phyloP scores from a whole-genome alignment of 2,888 invertebrate genomes.

The Clostera curtula region DNA sequence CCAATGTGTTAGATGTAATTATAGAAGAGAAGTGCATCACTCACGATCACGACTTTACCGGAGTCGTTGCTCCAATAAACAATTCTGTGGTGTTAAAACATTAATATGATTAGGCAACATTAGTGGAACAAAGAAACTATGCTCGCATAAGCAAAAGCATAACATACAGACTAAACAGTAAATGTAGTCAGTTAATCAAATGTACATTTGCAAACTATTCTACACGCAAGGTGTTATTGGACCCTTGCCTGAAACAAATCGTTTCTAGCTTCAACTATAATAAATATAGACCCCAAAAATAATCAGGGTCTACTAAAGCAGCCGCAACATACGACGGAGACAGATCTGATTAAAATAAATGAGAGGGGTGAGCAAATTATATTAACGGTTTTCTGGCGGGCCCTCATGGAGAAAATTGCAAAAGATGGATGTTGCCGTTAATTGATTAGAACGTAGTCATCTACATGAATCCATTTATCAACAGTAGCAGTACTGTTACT shows the following conservation, averaged over 20 bases:
- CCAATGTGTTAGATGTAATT: conserved; percentile 58
- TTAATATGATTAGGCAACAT: conserved; percentile 2
- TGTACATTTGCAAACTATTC: conserved; percentile 5
- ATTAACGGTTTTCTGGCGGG: conserved; percentile 28
- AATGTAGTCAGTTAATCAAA: not conserved
- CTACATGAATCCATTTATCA: conserved; percentile 1
- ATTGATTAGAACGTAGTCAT: conserved; percentile 5
- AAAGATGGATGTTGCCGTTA: conserved; percentile 5
- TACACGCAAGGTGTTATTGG: conserved; percentile 7
- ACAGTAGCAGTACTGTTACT: conserved; percentile 1
- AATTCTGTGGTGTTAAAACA: conserved; percentile 18
- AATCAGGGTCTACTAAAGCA: conserved; percentile 34
- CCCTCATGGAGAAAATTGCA: conserved; percentile 15
- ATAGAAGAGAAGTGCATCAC: conserved; percentile 43
- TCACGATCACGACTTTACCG: conserved; percentile 38
- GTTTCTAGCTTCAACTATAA: conserved; percentile 24
- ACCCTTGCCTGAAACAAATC: conserved; percentile 16
- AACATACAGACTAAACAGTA: conserved; percentile 1
- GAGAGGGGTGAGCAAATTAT: conserved; percentile 41
- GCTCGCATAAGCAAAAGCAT: conserved; percentile 5
- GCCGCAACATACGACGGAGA: conserved; percentile 28
- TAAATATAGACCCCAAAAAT: conserved; percentile 33
- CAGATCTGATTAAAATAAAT: conserved; percentile 44
- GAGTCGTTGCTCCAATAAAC: conserved; percentile 27
- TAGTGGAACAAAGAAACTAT: not conserved